phyloP scores from a whole-genome alignment of 2,113 vertebrate species.

The Clarias macrocephalus region DNA sequence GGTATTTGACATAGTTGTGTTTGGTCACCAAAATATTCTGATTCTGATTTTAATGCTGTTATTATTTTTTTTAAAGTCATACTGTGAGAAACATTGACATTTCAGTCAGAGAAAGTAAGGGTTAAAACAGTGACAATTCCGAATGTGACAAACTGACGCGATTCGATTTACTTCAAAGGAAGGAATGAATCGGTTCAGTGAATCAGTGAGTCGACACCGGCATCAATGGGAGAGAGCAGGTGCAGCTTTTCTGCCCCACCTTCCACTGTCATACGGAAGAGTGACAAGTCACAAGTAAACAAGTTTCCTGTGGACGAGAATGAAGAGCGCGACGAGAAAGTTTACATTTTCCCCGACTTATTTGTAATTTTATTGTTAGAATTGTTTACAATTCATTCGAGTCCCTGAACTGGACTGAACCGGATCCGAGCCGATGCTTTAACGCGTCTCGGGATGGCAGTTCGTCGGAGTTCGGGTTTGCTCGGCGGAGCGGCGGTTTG shows the following conservation, averaged over 20 bases:
- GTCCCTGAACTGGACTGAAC: neutral
- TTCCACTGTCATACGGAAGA: slow-evolving; percentile 27
- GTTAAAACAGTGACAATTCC: neutral
- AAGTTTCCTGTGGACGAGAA: neutral
- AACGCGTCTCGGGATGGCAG: slow-evolving; percentile 50
- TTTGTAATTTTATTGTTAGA: neutral
- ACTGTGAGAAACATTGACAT: no score
- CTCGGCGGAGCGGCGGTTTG: slow-evolving; percentile 28
- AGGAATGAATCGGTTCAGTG: neutral
- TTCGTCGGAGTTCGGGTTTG: slow-evolving; percentile 34
- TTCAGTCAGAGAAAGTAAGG: neutral
- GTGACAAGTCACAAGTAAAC: neutral
- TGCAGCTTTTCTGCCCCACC: slow-evolving; percentile 20
- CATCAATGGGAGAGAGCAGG: slow-evolving; percentile 19
- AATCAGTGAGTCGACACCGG: neutral
- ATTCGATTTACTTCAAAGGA: neutral
- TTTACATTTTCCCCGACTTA: no score
- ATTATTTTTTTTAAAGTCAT: no score
- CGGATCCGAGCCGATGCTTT: neutral
- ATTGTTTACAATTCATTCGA: neutral
- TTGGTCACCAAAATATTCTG: no score
- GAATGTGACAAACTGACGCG: neutral
- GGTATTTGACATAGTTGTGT: no score
- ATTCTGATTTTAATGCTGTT: no score
- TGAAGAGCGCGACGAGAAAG: neutral